These are phyloP conservation scores for Latrodectus elegans DNA, from an alignment of 2,888 invertebrate species.

Conservation along the genomic window DNA sequence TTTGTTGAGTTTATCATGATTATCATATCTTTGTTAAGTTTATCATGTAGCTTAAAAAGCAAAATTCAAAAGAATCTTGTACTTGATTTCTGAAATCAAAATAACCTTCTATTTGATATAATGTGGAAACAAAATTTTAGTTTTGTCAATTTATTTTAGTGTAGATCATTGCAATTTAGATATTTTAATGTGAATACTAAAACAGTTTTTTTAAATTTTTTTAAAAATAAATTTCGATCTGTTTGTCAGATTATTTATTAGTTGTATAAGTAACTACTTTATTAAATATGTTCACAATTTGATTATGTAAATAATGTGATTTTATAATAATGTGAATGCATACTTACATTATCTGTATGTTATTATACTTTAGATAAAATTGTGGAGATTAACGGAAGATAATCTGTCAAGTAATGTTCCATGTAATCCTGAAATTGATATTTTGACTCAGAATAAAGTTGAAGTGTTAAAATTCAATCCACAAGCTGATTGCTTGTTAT, in stretches of 20 bases:
- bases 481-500: slow-evolving; percentile 89
- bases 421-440: slow-evolving; percentile 83
- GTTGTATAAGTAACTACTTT: not conserved
- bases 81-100: not conserved
- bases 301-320: too few relatives aligned
- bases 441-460: slow-evolving; percentile 87
- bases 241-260: not conserved
- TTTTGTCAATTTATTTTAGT: too few relatives aligned
- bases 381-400: slow-evolving; percentile 91
- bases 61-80: not conserved
- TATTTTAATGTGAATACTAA: not conserved
- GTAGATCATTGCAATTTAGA: too few relatives aligned
- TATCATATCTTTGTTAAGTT: not conserved
- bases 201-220: slow-evolving; percentile 2
- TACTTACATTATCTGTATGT: too few relatives aligned
- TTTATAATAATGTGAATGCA: too few relatives aligned
- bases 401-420: slow-evolving; percentile 85
- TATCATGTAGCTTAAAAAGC: not conserved
- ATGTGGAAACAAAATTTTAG: too few relatives aligned
- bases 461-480: slow-evolving; percentile 95
- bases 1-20: slow-evolving; percentile 70
- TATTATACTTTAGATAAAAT: slow-evolving; percentile 81
- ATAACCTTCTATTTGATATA: too few relatives aligned
- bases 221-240: too few relatives aligned
- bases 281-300: too few relatives aligned